phyloP scores from a whole-genome alignment of 35 echinoderm and acorn worm species.

The Hemicentrotus pulcherrimus region DNA sequence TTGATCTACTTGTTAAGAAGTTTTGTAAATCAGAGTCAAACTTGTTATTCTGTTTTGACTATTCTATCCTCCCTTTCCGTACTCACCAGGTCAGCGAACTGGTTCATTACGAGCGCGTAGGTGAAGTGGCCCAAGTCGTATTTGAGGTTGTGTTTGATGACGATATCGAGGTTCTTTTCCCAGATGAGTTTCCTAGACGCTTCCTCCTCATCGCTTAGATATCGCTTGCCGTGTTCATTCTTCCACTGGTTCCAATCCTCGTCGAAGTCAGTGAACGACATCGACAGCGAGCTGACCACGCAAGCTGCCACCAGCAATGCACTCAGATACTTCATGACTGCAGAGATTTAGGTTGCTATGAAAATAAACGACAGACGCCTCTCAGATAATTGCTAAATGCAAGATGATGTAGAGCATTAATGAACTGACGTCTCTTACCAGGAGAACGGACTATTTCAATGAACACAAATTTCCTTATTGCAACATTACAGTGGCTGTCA shows the following conservation, averaged over 20 bases:
- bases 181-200: not conserved
- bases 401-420: no score
- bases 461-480: no score
- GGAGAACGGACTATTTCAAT: no score
- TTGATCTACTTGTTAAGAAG: no score
- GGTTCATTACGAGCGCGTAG: not conserved
- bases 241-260: not conserved
- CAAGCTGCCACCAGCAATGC: not conserved
- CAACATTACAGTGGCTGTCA: no score
- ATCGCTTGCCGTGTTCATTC: not conserved
- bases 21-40: no score
- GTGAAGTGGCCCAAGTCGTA: not conserved
- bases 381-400: no score
- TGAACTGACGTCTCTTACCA: no score
- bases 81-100: not conserved
- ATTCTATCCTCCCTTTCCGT: no score
- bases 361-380: no score
- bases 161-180: not conserved
- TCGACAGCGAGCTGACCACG: not conserved
- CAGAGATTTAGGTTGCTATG: not conserved
- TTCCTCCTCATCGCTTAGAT: not conserved
- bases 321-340: not conserved
- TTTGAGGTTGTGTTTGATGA: not conserved
- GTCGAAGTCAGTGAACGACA: not conserved
- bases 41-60: no score